A percentile compares a stretch with the other conserved stretches of the same genome.
These are phyloP conservation scores for Hippocampus zosterae DNA, from an alignment of 2,113 vertebrate species.

Conservation along the genomic window DNA sequence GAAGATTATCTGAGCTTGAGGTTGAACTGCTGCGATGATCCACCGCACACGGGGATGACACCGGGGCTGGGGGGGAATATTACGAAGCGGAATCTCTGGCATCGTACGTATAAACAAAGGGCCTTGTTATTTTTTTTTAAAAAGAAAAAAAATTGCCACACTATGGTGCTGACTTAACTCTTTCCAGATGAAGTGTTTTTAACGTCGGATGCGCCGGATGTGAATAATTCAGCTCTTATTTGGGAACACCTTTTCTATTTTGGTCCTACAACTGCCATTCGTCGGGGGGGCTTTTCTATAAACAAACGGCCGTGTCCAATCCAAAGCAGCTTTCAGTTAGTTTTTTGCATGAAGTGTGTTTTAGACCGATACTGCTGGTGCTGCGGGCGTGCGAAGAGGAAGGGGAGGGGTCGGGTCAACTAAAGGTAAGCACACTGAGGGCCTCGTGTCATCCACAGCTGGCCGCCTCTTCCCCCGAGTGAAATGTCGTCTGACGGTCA, in stretches of 20 bases:
- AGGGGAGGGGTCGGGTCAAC: slow-evolving; percentile 21
- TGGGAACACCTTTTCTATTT: slow-evolving; percentile 8
- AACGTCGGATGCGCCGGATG: not conserved
- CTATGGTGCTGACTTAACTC: slow-evolving; percentile 6
- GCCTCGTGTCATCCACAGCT: slow-evolving; percentile 17
- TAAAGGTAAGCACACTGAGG: slow-evolving; percentile 23
- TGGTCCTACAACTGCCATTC: not conserved
- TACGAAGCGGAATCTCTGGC: not conserved
- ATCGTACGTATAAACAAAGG: not conserved
- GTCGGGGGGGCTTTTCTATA: not conserved
- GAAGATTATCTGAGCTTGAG: slow-evolving; percentile 55
- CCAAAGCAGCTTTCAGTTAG: not conserved
- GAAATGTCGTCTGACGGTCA: slow-evolving; percentile 29
- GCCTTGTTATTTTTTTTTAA: not conserved
- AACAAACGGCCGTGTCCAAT: not conserved
- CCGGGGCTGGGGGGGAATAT: not conserved
- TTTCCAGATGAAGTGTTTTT: slow-evolving; percentile 1
- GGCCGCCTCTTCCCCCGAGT: slow-evolving; percentile 25
- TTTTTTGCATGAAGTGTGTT: slow-evolving; percentile 9
- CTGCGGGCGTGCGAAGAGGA: not conserved
- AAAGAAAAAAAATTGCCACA: not conserved
- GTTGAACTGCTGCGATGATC: slow-evolving; percentile 38
- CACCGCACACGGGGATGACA: slow-evolving; percentile 22
- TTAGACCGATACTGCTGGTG: not conserved
- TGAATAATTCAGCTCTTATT: not conserved